Base-by-base conservation (phyloP, 2,888 invertebrate genomes). In the Agriopis marginaria region DNA sequence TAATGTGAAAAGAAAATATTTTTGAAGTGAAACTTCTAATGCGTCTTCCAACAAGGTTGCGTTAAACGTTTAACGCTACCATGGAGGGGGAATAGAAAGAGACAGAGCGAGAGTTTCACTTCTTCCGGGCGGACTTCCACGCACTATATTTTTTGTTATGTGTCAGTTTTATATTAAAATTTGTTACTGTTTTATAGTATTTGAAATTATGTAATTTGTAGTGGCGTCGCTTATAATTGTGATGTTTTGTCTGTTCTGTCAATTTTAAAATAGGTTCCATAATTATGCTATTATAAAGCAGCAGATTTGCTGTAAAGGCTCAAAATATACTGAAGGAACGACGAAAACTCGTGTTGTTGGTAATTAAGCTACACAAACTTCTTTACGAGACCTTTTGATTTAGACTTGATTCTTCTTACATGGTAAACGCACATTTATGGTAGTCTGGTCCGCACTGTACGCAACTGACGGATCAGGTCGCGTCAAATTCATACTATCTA, bases 171-270 rank as follows among this genome's bases (percentile, higher is more conserved):
- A 14, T 17, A 14, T 9, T 23, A 12, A n/a, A n/a, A n/a, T 14
- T 56, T 6, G 12, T 32, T 47, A 23, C 45, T 62, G 44, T 53
- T 61, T 62, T 44, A 62, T 53, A 62, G 53, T 42, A 42, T 45
- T 62, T 51, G 17, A 10, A 51, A 44, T 42, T 51, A n/a, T n/a
- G n/a, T n/a, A 82, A 79, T 75, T 74, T 79, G 70, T 79, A 76
- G 77, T 77, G 73, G 75, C 79, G 77, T 79, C 65, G 85, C 82
- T 84, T 83, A 67, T 75, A 67, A 72, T 75, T 77, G 73, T 72
- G 64, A 63, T 73, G 72, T 70, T 67, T 61, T 50, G 56, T 71
- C 32, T 70, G 61, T 66, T 42, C 53, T 71, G 74, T 71, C 60
- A 58, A 70, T 72, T 75, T 70, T 59, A 54, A 32, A 63, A 59